These are phyloP conservation scores for Zaprionus camerounensis DNA, from an alignment of 1,140 invertebrate genomes.

Conservation along the genomic window DNA sequence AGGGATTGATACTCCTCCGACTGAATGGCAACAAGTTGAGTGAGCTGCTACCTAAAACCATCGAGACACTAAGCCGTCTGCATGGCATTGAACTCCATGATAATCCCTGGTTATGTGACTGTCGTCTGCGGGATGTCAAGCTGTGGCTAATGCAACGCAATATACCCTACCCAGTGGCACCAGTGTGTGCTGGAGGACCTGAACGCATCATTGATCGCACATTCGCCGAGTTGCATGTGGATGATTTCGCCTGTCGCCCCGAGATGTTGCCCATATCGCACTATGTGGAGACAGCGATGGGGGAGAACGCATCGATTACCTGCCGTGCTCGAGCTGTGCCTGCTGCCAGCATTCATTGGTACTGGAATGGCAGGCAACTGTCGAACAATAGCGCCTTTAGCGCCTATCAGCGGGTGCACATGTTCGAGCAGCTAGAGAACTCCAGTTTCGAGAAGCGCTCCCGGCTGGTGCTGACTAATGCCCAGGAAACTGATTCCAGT, in stretches of 20 bases:
- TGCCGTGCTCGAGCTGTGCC: slow-evolving; percentile 93
- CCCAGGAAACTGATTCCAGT: slow-evolving; percentile 93
- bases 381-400: slow-evolving; percentile 92
- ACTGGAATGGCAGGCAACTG: slow-evolving; percentile 92
- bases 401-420: slow-evolving; percentile 91
- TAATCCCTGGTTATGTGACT: slow-evolving; percentile 97
- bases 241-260: slow-evolving; percentile 95
- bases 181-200: slow-evolving; percentile 89
- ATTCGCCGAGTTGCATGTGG: slow-evolving; percentile 90
- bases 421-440: slow-evolving; percentile 89
- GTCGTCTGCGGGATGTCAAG: slow-evolving; percentile 91
- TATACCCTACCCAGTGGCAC: slow-evolving; percentile 91
- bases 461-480: slow-evolving; percentile 92
- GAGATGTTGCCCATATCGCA: slow-evolving; percentile 90
- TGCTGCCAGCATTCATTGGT: slow-evolving; percentile 93
- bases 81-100: slow-evolving; percentile 94
- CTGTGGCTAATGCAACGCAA: slow-evolving; percentile 93
- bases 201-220: slow-evolving; percentile 88
- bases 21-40: slow-evolving; percentile 92
- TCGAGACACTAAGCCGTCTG: slow-evolving; percentile 89
- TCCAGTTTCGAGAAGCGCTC: slow-evolving; percentile 89
- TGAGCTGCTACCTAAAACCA: slow-evolving; percentile 89
- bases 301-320: slow-evolving; percentile 93
- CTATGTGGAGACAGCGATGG: slow-evolving; percentile 90
- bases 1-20: slow-evolving; percentile 91